Base-by-base conservation (phyloP, 1,140 invertebrate species). In the Eueides isabella region DNA sequence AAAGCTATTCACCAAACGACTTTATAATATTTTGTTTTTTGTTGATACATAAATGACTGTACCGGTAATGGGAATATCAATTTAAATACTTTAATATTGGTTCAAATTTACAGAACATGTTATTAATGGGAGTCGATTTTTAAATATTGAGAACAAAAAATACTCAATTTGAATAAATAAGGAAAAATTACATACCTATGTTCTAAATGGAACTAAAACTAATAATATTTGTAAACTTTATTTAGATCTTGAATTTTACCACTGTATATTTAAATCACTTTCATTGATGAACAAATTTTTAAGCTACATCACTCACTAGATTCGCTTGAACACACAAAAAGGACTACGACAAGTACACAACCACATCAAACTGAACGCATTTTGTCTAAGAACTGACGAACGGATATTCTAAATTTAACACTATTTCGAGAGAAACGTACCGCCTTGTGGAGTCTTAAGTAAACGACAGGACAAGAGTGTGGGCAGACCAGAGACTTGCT, bases 371-470 rank as follows among this genome's bases (percentile, higher is more conserved):
- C 83, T 87, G 84, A 87, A 84, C 85, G 79, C 85, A 90, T 90
- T 91, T 87, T 80, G 65, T 86, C 87, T 82, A 91, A 86, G 82
- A 88, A 90, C 82, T 87, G 83, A 80, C 84, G 85, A 88, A 91
- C 89, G 89, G 89, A 89, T 84, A 91, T 92, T 92, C 91, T 92
- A 92, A 91, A 88, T 88, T 90, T 92, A 92, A 87, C 78, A 86
- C 78, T 77, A 83, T 86, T 91, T 91, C 87, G 81, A 88, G 79
- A 82, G 86, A 92, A 92, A 89, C 80, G 80, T 76, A 82, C 82
- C 80, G 86, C 76, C 80, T 81, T 80, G 82, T 82, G 77, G 84
- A 82, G 48, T 55, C 19, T 55, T 55, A 77, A 83, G 66, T 84
- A 83, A 85, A 78, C 81, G 83, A 82, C 81, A 84, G 79, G 79